These are phyloP conservation scores for Ispidina picta DNA, from an alignment of 2,797 vertebrate genomes.

Conservation along the genomic window DNA sequence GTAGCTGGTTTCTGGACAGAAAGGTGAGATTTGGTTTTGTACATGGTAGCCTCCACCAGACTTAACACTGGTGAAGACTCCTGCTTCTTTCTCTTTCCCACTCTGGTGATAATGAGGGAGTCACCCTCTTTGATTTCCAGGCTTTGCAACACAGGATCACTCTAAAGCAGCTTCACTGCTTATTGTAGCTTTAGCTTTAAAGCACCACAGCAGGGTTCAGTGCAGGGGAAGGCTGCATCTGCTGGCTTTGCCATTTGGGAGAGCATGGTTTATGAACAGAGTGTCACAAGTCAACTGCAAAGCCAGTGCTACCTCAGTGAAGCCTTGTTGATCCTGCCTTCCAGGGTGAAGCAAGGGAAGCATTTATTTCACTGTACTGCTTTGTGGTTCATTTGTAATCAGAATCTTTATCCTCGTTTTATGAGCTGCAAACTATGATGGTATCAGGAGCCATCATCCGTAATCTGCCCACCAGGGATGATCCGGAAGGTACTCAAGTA, in stretches of 20 bases:
- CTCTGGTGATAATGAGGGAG: not conserved
- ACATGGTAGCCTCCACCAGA: not conserved
- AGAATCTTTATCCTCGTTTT: not conserved
- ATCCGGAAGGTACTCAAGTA: not conserved
- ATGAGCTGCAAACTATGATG: not conserved
- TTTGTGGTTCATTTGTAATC: not conserved
- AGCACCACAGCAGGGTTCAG: not conserved
- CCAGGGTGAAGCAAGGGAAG: not conserved
- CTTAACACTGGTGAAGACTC: not conserved
- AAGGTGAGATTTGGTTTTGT: not conserved
- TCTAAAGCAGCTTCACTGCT: not conserved
- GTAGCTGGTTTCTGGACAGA: not conserved
- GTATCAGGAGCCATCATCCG: not conserved
- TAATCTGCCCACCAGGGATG: not conserved
- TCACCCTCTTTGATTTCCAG: not conserved
- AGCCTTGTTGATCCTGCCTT: conserved; percentile 38
- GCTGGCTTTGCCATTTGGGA: conserved; percentile 25
- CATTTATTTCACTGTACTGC: not conserved
- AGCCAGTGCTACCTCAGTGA: not conserved
- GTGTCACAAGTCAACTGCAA: conserved; percentile 14
- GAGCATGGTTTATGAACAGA: not conserved
- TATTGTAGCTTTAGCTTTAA: not conserved
- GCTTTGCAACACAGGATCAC: not conserved
- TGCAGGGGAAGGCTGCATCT: not conserved
- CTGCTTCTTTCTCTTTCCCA: not conserved